These are phyloP conservation scores for Melanophora roralis DNA, from an alignment of 2,888 invertebrate species.

Conservation along the genomic window DNA sequence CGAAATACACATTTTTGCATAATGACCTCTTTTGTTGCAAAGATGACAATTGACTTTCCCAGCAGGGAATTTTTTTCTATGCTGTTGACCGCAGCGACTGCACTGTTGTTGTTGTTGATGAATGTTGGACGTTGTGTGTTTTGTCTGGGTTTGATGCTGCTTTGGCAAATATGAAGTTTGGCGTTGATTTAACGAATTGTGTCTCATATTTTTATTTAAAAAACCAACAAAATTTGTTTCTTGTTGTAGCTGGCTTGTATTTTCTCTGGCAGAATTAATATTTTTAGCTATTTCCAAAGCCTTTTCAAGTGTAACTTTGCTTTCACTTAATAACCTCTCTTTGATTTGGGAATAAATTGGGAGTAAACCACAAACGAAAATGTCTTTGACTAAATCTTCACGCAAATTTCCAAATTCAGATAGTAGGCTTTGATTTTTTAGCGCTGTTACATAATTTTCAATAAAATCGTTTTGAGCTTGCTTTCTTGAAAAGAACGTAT, in stretches of 20 bases:
- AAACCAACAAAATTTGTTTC: neutral
- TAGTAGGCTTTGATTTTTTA: conserved; percentile 9
- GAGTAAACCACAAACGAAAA: neutral
- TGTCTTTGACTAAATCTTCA: neutral
- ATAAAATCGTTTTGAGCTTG: conserved; percentile 10
- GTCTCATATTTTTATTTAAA: neutral
- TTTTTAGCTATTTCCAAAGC: neutral
- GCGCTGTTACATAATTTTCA: neutral
- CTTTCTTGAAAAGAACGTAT: conserved; percentile 34
- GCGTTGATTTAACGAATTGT: neutral
- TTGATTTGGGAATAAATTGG: neutral
- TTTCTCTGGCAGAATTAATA: conserved; percentile 5
- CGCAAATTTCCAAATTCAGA: conserved; percentile 9
- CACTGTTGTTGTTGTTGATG: neutral
- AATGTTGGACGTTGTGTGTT: neutral
- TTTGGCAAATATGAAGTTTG: neutral
- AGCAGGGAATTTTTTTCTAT: conserved; percentile 9
- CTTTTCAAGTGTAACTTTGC: neutral
- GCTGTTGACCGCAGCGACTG: conserved; percentile 11
- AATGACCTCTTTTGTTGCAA: conserved; percentile 4
- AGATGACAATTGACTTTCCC: conserved; percentile 10
- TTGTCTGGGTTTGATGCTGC: neutral
- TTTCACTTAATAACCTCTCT: neutral
- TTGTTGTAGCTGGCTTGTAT: conserved; percentile 4
- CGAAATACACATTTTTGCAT: neutral